Evolutionary conservation across 2,113 vertebrate genomes (phyloP).

Genomic region (Siniperca chuatsi): DNA sequence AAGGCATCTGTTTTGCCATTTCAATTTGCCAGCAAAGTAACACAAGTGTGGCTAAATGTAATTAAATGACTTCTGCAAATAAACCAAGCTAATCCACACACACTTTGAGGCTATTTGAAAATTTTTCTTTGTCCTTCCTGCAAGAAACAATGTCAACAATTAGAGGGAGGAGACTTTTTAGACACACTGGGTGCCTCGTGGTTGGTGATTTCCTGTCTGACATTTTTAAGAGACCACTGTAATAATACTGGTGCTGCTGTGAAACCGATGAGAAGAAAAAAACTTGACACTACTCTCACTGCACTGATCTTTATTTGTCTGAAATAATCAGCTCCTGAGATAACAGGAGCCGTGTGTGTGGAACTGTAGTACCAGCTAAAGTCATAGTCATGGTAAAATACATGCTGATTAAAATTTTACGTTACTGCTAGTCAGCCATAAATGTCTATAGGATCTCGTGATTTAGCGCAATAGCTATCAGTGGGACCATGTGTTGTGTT

Average conservation of each 20-base stretch:
- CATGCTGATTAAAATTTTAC: too few species aligned
- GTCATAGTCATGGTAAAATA: too few species aligned
- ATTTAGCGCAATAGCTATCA: too few species aligned
- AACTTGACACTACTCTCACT: neutral
- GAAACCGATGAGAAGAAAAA: neutral
- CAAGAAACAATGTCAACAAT: conserved; percentile 14
- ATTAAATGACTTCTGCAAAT: conserved; percentile 17
- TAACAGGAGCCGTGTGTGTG: too few species aligned
- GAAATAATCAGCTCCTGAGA: too few species aligned
- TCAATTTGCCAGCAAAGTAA: neutral
- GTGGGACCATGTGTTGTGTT: too few species aligned
- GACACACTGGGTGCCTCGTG: neutral
- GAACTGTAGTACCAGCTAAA: too few species aligned
- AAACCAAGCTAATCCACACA: conserved; percentile 19
- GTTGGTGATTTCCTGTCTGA: neutral
- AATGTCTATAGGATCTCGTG: too few species aligned
- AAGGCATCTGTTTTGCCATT: neutral
- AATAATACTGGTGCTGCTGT: neutral
- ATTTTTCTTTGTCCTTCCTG: neutral
- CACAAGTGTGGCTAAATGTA: neutral
- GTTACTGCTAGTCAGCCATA: too few species aligned
- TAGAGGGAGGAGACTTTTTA: neutral
- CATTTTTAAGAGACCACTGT: neutral
- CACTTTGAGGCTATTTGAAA: neutral
- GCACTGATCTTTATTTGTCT: too few species aligned